Evolutionary conservation across 2,797 vertebrate species (phyloP), one percentile per base, ranked within the genome.

Genomic region (Labeo calbasu): DNA sequence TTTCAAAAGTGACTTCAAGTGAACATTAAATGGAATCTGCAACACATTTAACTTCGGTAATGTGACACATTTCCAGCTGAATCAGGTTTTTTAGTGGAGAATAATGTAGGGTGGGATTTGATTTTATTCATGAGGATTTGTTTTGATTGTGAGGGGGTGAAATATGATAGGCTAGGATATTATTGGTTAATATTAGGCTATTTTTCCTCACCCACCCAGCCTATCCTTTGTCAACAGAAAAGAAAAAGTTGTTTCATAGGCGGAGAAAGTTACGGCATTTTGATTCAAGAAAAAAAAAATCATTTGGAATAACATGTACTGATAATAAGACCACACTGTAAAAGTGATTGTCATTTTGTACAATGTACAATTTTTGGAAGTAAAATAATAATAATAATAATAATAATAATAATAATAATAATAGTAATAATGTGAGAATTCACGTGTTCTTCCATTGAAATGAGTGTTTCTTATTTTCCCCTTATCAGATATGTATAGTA

Each of bases 61-160:
- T 70, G 21, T 70, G 21, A 13, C 40, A 70, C 15, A 17, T 50
- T 25, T 71, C 3, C 8, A 17, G 15, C 23, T 25, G 23, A 71
- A 71, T 46, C 12, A 4, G 7, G 15, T 25, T 50, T 25, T 25
- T 71, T 14, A 50, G 8, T 71, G 46, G 14, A 14, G 28, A 50
- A 72, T 19, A 28, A 72, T 71, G 7, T 71, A 71, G 4, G 8
- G 23, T 72, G 3, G 9, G 46, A 28, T 72, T 50, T 71, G 4
- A 28, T 28, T 51, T 72, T 72, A 51, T 72, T 51, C 14, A 51
- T 28, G 23, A 51, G 8, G 14, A 72, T 72, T 72, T 72, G 70
- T 51, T 72, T 72, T 72, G 70, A 72, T 72, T 0, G 14, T 50
- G 46, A 51, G 9, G 70, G 1, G n/a, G n/a, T 70, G 43, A 23